These are phyloP conservation scores for Elysia chlorotica DNA, from an alignment of 1,140 invertebrate genomes.

Conservation along the genomic window DNA sequence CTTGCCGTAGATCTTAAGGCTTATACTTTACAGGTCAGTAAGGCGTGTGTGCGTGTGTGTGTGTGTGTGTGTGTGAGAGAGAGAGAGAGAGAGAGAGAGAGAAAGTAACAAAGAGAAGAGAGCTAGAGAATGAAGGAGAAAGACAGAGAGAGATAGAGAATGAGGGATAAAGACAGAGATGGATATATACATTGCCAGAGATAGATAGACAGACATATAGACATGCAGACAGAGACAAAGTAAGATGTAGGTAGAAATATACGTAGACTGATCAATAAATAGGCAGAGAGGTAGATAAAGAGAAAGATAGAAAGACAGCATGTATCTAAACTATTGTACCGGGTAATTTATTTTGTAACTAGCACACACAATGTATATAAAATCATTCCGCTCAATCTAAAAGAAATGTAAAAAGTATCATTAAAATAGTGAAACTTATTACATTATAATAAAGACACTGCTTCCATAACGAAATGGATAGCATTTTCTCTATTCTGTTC, in stretches of 20 bases:
- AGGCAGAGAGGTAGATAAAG: background rate
- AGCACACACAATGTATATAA: too few relatives aligned
- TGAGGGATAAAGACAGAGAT: background rate
- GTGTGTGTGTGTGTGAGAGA: background rate
- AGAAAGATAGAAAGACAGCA: background rate
- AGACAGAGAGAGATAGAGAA: background rate
- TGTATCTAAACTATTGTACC: too few relatives aligned
- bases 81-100: background rate
- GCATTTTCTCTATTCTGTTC: too few relatives aligned
- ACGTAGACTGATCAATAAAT: too few relatives aligned
- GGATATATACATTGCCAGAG: background rate
- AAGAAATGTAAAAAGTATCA: too few relatives aligned
- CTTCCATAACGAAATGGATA: too few relatives aligned
- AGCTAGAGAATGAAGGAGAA: background rate
- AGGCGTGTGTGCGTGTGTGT: background rate
- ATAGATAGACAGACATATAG: background rate
- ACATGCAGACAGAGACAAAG: too few relatives aligned
- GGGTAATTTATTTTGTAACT: too few relatives aligned
- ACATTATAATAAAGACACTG: too few relatives aligned
- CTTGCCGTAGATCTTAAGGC: conserved; percentile 97
- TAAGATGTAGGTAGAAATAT: too few relatives aligned
- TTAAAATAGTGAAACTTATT: too few relatives aligned
- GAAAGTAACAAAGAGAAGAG: background rate
- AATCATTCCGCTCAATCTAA: too few relatives aligned
- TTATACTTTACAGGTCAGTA: conserved; percentile 68